A percentile compares a stretch with the other conserved stretches of the same genome.
These are phyloP conservation scores for Peromyscus nudipes DNA, from an alignment of 2,797 vertebrate genomes.

Conservation along the genomic window DNA sequence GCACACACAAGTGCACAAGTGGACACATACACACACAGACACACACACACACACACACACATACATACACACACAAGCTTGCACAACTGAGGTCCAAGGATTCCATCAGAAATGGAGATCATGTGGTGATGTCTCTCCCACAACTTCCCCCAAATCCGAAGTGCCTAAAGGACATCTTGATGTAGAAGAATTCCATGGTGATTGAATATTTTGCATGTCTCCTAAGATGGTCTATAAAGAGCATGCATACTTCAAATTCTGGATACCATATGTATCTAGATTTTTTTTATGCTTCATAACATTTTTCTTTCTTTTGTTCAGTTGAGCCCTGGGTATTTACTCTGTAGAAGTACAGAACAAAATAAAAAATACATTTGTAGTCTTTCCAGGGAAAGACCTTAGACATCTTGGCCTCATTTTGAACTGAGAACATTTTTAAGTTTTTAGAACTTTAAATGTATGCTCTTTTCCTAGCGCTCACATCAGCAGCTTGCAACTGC, in stretches of 20 bases:
- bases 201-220: neutral
- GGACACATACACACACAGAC: neutral
- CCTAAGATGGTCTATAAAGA: conserved; percentile 38
- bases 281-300: conserved; percentile 36
- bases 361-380: conserved; percentile 50
- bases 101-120: neutral
- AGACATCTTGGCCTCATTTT: conserved; percentile 49
- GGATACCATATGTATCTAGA: neutral
- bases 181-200: neutral
- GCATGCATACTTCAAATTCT: neutral
- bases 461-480: neutral
- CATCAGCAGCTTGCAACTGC: too few species aligned
- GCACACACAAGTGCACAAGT: neutral
- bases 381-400: neutral
- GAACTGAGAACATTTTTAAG: conserved; percentile 21
- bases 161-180: accelerated
- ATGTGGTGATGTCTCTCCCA: accelerated
- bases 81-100: accelerated
- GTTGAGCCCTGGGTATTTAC: conserved; percentile 28
- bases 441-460: conserved; percentile 56
- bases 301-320: conserved; percentile 51
- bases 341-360: conserved; percentile 6
- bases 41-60: too few species aligned
- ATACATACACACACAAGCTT: neutral
- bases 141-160: neutral